Conservation (phyloP, 2,113 vertebrate genomes). For the Irena cyanogastra region DNA sequence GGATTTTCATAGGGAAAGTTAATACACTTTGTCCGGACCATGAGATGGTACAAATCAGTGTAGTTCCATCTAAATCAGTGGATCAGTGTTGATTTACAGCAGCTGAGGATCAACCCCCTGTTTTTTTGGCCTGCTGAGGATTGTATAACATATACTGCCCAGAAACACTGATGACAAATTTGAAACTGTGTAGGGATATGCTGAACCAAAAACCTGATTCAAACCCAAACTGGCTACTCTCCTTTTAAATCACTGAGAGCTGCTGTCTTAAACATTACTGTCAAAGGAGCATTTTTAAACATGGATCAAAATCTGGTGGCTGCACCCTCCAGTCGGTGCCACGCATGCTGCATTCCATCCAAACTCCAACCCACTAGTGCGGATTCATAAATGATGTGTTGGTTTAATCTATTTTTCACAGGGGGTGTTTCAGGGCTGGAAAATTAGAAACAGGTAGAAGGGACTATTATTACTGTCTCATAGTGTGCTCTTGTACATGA, state of each 20-base stretch:
- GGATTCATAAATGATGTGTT: conserved; percentile 76
- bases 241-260: conserved; percentile 62
- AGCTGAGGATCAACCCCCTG: conserved; percentile 52
- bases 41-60: conserved; percentile 64
- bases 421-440: conserved; percentile 76
- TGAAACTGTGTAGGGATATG: conserved; percentile 49
- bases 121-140: conserved; percentile 29
- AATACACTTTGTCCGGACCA: conserved; percentile 56
- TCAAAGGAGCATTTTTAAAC: conserved; percentile 62
- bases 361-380: conserved; percentile 45
- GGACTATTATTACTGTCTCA: conserved; percentile 76
- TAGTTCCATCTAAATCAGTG: conserved; percentile 62
- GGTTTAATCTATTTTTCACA: conserved; percentile 83
- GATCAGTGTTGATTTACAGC: conserved; percentile 63
- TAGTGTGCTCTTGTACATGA: conserved; percentile 79
- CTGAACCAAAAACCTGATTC: conserved; percentile 54
- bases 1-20: conserved; percentile 55
- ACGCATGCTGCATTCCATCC: conserved; percentile 55
- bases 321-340: conserved; percentile 40
- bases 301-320: conserved; percentile 51
- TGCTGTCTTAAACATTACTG: conserved; percentile 64
- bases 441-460: conserved; percentile 84
- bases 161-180: conserved; percentile 61
- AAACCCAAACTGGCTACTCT: conserved; percentile 61
- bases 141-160: conserved; percentile 43